Evolutionary conservation across 35 echinoderm and acorn worm species (phyloP), one percentile per base, ranked within the genome.

Genomic region (Antedon bifida): DNA sequence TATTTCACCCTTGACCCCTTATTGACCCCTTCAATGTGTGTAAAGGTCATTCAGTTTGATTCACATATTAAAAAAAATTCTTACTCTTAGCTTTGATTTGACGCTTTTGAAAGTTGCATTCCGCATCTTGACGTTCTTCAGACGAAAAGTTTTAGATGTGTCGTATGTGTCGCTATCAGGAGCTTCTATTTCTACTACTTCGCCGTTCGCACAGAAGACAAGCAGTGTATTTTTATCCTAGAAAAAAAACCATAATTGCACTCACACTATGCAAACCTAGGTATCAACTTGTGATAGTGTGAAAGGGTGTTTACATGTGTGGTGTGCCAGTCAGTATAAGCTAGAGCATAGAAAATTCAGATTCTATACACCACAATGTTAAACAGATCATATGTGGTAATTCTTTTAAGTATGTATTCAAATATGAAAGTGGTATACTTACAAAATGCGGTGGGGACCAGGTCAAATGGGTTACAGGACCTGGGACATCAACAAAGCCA

Each of bases 391-490:
- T n/a, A n/a, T n/a, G n/a, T n/a, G n/a, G n/a, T n/a, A n/a, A n/a
- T n/a, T n/a, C n/a, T n/a, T n/a, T n/a, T n/a, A n/a, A n/a, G n/a
- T n/a, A n/a, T n/a, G n/a, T n/a, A n/a, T n/a, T n/a, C n/a, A n/a
- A n/a, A n/a, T 42, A 42, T 7, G 14, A 42, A 7, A 42, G 14
- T 7, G 14, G 14, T 14, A 42, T 44, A 99, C 95, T 99, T 88
- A 99, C 95, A 93, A 86, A 89, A 45, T 90, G 77, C 31, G 91
- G 85, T 29, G 95, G 95, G 23, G 95, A 85, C 95, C 95, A 99
- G 14, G 91, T 99, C 31, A 99, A 78, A 76, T 88, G 83, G 0
- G 90, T 77, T 5, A 99, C 95, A 19, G 88, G 84, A 31, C 95
- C 91, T 11, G 90, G 85, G 0, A 81, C 75, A 34, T 93, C 95